phyloP scores from a whole-genome alignment of 2,113 vertebrate genomes.

The Sphaerodactylus townsendi region DNA sequence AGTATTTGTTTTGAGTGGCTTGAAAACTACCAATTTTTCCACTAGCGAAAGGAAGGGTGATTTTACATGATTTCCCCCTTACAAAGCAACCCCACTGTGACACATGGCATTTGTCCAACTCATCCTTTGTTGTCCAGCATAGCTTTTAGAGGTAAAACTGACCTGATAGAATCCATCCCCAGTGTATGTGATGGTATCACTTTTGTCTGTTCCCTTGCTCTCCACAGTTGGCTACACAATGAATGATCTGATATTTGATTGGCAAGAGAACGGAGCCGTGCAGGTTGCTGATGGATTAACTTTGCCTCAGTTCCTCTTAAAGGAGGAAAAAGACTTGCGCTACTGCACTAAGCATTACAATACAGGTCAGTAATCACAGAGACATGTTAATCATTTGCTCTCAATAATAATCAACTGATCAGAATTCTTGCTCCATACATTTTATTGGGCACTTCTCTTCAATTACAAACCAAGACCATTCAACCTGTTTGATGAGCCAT shows the following conservation, averaged over 20 bases:
- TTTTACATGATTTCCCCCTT: no score
- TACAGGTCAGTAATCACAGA: conserved; percentile 79
- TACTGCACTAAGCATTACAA: conserved; percentile 99
- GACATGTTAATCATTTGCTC: no score
- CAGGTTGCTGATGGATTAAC: conserved; percentile 96
- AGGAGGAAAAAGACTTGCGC: conserved; percentile 96
- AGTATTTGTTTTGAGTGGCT: not conserved
- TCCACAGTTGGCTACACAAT: conserved; percentile 94
- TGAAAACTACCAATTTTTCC: no score
- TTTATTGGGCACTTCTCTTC: not conserved
- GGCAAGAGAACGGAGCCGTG: conserved; percentile 96
- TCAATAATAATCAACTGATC: not conserved
- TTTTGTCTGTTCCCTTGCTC: conserved; percentile 31
- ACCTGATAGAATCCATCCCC: not conserved
- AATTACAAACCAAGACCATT: not conserved
- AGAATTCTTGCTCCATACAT: not conserved
- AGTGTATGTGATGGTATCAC: not conserved
- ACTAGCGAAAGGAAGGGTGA: no score
- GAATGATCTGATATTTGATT: conserved; percentile 98
- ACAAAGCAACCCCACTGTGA: no score
- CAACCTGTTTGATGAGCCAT: not conserved
- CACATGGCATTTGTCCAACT: no score
- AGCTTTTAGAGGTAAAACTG: no score
- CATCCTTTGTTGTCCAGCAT: no score
- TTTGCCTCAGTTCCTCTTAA: conserved; percentile 95